Evolutionary conservation across 2,888 invertebrate genomes (phyloP).

Genomic region (Lepidochrysops patricia): DNA sequence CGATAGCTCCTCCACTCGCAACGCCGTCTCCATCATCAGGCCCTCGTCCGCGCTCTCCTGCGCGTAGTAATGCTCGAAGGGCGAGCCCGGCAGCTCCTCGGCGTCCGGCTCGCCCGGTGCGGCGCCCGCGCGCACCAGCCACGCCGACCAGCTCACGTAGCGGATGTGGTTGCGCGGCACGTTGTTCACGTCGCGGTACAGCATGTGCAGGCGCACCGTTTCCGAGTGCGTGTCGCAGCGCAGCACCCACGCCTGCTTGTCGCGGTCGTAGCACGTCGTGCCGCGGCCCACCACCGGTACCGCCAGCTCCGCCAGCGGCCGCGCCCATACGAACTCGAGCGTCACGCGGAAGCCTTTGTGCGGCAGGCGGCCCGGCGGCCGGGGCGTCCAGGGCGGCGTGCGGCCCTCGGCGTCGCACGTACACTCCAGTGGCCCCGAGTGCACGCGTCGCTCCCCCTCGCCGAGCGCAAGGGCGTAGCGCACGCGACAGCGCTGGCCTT

Average conservation of each 20-base stretch:
- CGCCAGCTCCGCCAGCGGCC: constrained; percentile 71
- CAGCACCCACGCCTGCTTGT: constrained; percentile 86
- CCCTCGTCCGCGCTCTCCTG: constrained; percentile 87
- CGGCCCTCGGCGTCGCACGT: constrained; percentile 81
- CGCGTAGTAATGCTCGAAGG: constrained; percentile 86
- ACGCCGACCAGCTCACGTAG: constrained; percentile 82
- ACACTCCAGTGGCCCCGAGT: constrained; percentile 81
- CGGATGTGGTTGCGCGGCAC: constrained; percentile 84
- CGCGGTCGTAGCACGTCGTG: constrained; percentile 82
- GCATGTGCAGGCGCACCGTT: constrained; percentile 81
- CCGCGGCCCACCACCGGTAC: constrained; percentile 74
- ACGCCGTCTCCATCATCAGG: constrained; percentile 85
- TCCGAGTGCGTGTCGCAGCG: constrained; percentile 86
- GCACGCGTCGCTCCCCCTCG: constrained; percentile 78
- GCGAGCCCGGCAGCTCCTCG: constrained; percentile 80
- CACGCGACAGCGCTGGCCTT: constrained; percentile 85
- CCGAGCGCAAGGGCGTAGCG: constrained; percentile 81
- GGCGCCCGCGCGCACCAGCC: constrained; percentile 68
- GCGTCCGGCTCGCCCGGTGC: constrained; percentile 78
- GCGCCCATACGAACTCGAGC: constrained; percentile 83
- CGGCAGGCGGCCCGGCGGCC: constrained; percentile 75
- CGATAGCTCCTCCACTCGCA: constrained; percentile 81
- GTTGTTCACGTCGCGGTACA: constrained; percentile 84
- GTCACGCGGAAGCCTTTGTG: constrained; percentile 80
- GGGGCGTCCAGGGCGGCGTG: constrained; percentile 81